Evolutionary conservation across 2,113 vertebrate species (phyloP).

Genomic region (Helogale parvula): DNA sequence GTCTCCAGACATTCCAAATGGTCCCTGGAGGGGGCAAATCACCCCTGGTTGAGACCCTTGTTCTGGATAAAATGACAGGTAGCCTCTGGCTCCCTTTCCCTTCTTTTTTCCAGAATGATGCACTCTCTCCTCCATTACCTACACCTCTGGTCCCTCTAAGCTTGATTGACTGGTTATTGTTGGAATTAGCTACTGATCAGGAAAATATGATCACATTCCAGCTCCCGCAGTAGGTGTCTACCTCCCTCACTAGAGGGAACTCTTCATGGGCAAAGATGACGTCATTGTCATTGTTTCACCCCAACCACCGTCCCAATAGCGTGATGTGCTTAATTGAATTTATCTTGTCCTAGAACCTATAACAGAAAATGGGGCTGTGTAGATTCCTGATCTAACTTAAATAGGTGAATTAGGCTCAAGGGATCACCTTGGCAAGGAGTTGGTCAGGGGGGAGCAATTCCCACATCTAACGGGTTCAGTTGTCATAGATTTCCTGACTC

Average conservation of each 20-base stretch:
- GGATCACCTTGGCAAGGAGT: neutral
- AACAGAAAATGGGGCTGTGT: neutral
- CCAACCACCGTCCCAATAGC: neutral
- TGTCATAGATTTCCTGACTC: neutral
- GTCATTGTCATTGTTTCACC: no score
- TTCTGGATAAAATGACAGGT: neutral
- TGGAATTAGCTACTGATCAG: neutral
- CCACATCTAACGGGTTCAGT: fast-evolving
- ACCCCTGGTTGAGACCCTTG: neutral
- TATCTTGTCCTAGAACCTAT: neutral
- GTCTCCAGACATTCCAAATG: neutral
- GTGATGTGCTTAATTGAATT: neutral
- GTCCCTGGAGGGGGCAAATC: no score
- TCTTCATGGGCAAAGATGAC: neutral
- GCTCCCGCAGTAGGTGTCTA: fast-evolving
- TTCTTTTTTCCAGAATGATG: neutral
- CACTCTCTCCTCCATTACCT: neutral
- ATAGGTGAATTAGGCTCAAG: neutral
- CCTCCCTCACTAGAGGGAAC: neutral
- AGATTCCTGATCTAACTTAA: neutral
- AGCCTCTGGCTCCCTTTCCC: neutral
- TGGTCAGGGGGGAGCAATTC: neutral
- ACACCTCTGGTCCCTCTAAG: neutral
- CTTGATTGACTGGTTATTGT: neutral
- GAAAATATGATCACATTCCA: fast-evolving